These are phyloP conservation scores for Adrianichthys oophorus DNA, from an alignment of 2,797 vertebrate genomes.

Conservation along the genomic window DNA sequence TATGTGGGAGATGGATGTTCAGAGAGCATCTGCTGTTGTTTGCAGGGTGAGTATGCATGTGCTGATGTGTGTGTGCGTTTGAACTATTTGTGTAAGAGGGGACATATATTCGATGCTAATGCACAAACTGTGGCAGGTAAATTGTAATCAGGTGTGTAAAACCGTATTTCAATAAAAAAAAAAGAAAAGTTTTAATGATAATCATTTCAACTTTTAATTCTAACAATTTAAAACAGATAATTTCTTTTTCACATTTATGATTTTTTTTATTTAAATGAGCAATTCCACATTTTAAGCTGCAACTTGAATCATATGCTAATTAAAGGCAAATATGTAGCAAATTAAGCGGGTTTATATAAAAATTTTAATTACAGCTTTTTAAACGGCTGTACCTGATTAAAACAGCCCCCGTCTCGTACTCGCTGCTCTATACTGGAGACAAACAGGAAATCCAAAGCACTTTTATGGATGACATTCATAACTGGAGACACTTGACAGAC, in stretches of 20 bases:
- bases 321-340: slow-evolving; percentile 39
- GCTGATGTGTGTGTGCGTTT: slow-evolving; percentile 7
- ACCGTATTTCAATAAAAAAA: too few species aligned
- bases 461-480: slow-evolving; percentile 52
- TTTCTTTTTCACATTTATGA: slow-evolving; percentile 26
- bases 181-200: too few species aligned
- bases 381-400: slow-evolving; percentile 22
- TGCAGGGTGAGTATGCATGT: slow-evolving; percentile 3
- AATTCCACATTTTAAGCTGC: slow-evolving; percentile 34
- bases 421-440: slow-evolving; percentile 12
- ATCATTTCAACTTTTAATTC: too few species aligned
- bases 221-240: slow-evolving; percentile 1
- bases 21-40: slow-evolving; percentile 50
- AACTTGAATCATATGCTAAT: slow-evolving; percentile 37
- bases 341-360: slow-evolving; percentile 31
- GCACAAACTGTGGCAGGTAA: slow-evolving; percentile 18
- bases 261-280: slow-evolving; percentile 11
- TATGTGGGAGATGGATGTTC: slow-evolving; percentile 58
- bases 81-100: slow-evolving; percentile 9
- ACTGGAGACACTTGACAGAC: slow-evolving; percentile 50
- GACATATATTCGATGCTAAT: slow-evolving; percentile 49
- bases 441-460: slow-evolving; percentile 33
- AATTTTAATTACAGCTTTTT: slow-evolving; percentile 23
- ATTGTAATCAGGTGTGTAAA: too few species aligned
- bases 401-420: slow-evolving; percentile 7